Evolutionary conservation across 1,140 invertebrate species (phyloP).

Genomic region (Panagrolaimus sp.): DNA sequence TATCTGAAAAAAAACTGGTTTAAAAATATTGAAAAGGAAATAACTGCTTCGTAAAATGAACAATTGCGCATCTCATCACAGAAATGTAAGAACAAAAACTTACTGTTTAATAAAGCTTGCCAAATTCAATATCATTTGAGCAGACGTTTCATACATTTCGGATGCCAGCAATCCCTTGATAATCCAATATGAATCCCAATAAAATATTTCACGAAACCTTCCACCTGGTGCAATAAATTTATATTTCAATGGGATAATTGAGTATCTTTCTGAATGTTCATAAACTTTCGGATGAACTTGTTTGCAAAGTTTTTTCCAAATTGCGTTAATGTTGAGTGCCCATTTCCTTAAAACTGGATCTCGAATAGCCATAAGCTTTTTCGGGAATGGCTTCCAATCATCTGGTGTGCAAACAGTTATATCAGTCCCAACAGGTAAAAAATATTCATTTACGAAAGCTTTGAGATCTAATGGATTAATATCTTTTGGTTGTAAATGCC

Average conservation of each 20-base stretch:
- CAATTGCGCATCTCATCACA: no score
- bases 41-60: no score
- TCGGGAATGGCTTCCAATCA: constrained; percentile 72
- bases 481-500: neutral
- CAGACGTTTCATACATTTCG: constrained; percentile 73
- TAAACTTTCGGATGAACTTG: constrained; percentile 63
- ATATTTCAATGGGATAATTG: constrained; percentile 77
- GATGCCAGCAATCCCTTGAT: constrained; percentile 74
- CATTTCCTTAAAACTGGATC: constrained; percentile 65
- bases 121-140: constrained; percentile 66
- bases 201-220: constrained; percentile 76
- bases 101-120: constrained; percentile 21
- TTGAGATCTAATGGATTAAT: constrained; percentile 19
- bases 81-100: constrained; percentile 76
- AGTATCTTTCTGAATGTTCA: constrained; percentile 67
- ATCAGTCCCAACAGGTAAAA: constrained; percentile 68
- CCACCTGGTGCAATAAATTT: constrained; percentile 86
- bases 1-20: constrained; percentile 59
- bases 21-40: no score
- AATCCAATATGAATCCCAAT: constrained; percentile 92
- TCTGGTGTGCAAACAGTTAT: constrained; percentile 70
- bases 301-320: constrained; percentile 75
- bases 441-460: constrained; percentile 19
- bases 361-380: constrained; percentile 62
- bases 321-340: constrained; percentile 60